Base-by-base conservation (phyloP, 2,797 vertebrate species). In the Eulemur albifrons region DNA sequence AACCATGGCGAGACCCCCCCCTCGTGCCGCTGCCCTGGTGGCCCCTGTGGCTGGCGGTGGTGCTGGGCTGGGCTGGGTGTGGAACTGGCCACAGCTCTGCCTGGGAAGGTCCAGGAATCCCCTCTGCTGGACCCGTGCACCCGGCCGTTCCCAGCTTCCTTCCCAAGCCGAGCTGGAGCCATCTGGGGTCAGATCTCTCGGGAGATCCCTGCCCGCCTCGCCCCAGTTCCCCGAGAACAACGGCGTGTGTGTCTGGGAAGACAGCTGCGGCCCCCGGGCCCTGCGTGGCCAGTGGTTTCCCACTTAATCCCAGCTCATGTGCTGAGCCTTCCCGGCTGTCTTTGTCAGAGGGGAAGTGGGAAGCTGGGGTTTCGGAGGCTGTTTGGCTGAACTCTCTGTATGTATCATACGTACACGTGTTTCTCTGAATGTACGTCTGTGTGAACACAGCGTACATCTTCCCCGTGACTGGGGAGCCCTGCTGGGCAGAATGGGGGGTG, bases 81-180 rank as follows among this genome's bases (percentile, higher is more conserved):
- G 2, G 14, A 43, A 32, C 2, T 15, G 20, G 21, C 54, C 76
- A 54, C 32, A 65, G 0, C 70, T 43, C 13, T 7, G n/a, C 67
- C 54, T 9, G 63, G 65, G 70, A 52, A 32, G 5, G 23, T 0
- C 4, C 23, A 0, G 21, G 54, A 59, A 0, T 27, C 30, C 32
- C 52, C 48, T 5, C 30, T 0, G 0, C 54, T 0, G 0, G 0
- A 75, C 38, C 21, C 0, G 0, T 14, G 14, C 13, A 0, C 15
- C 67, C 43, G 4, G 11, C 3, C 0, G 2, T 18, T 1, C 6
- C 32, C 1, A 11, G 20, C 67, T 43, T 87, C 30, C 52, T 77
- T 84, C 50, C 65, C 21, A 0, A 2, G 50, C 88, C 1, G 1
- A 43, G 80, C 72, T 15, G 50, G 40, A 18, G 0, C 70, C 40